Conservation (phyloP, 1,140 invertebrate genomes). For the Cataglyphis hispanica region DNA sequence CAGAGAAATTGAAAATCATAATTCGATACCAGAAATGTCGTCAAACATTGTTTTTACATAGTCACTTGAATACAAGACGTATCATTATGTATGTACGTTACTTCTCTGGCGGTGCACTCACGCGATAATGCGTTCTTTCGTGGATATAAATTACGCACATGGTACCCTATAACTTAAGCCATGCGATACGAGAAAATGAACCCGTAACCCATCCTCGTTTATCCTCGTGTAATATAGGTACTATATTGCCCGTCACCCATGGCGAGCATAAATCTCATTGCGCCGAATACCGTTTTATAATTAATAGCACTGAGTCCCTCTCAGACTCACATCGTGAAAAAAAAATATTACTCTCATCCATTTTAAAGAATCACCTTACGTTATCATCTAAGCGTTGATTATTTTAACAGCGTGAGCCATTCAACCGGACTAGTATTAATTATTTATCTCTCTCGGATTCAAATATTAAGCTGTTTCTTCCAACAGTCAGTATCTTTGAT, state of each 20-base stretch:
- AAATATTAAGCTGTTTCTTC: not conserved
- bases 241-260: constrained; percentile 74
- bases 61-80: not conserved
- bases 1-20: not conserved
- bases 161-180: constrained; percentile 76
- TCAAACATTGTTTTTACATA: not conserved
- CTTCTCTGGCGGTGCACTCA: not conserved
- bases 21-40: constrained; percentile 5
- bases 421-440: not conserved
- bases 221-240: constrained; percentile 73
- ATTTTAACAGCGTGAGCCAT: not conserved
- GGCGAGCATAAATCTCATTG: constrained; percentile 77
- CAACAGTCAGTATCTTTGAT: not conserved
- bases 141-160: constrained; percentile 73
- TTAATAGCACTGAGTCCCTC: constrained; percentile 74
- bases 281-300: constrained; percentile 75
- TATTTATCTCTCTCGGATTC: not conserved
- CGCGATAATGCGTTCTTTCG: constrained; percentile 51
- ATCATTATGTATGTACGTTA: constrained; percentile 9
- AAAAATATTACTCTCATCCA: constrained; percentile 50
- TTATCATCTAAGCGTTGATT: constrained; percentile 39
- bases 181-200: constrained; percentile 78
- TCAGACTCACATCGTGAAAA: constrained; percentile 20
- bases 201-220: constrained; percentile 76
- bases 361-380: constrained; percentile 35